Evolutionary conservation across 2,888 invertebrate genomes (phyloP).

Genomic region (Petrophora chlorosata): DNA sequence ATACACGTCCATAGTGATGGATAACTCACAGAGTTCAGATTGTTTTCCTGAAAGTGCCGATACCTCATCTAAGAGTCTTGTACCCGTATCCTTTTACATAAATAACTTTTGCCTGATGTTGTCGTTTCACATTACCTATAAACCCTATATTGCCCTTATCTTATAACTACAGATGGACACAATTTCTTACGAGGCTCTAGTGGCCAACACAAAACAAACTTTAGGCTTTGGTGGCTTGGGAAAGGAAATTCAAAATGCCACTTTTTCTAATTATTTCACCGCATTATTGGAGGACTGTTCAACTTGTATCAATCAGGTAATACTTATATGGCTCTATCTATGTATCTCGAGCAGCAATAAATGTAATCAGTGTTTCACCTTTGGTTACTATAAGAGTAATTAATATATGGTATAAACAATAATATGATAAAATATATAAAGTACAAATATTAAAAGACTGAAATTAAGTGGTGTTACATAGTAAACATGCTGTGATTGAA

Average conservation of each 20-base stretch:
- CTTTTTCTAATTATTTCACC: slow-evolving; percentile 47
- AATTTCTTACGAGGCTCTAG: slow-evolving; percentile 47
- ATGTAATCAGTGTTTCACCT: too few species aligned
- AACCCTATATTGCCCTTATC: too few species aligned
- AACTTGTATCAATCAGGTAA: slow-evolving; percentile 60
- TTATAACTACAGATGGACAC: slow-evolving; percentile 51
- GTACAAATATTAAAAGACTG: too few species aligned
- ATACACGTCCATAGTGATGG: slow-evolving; percentile 49
- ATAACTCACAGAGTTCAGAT: slow-evolving; percentile 63
- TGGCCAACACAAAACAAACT: slow-evolving; percentile 52
- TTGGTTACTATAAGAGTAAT: too few species aligned
- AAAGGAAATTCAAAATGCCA: slow-evolving; percentile 37
- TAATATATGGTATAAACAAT: too few species aligned
- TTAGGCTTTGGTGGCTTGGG: slow-evolving; percentile 35
- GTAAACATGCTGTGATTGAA: too few species aligned
- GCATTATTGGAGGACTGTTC: slow-evolving; percentile 55
- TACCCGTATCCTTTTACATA: slow-evolving; percentile 56
- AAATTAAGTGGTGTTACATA: too few species aligned
- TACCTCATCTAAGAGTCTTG: slow-evolving; percentile 37
- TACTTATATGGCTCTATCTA: slow-evolving; percentile 4
- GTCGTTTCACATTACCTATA: too few species aligned
- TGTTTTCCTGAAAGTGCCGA: slow-evolving; percentile 51
- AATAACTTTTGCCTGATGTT: too few species aligned
- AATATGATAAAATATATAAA: too few species aligned
- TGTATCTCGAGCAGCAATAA: too few species aligned